phyloP scores from a whole-genome alignment of 2,797 vertebrate genomes.

The Nyctalus aviator region DNA sequence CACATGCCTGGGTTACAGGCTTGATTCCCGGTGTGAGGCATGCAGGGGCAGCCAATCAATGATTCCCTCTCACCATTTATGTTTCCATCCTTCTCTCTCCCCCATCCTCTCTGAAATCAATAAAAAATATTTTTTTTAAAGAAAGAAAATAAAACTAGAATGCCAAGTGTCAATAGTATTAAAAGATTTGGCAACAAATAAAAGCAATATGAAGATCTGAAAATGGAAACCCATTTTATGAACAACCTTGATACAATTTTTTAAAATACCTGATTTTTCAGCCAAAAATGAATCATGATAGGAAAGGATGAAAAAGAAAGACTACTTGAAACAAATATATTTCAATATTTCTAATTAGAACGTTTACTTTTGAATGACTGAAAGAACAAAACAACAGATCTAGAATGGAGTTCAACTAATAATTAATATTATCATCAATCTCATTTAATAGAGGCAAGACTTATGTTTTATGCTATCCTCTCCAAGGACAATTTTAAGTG shows the following conservation, averaged over 20 bases:
- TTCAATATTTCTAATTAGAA: conserved; percentile 16
- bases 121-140: background rate
- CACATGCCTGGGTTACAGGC: no score
- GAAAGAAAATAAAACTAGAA: conserved; percentile 36
- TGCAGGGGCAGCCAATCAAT: no score
- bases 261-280: conserved; percentile 33
- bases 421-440: conserved; percentile 4
- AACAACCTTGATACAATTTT: conserved; percentile 33
- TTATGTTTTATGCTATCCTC: background rate
- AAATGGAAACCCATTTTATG: conserved; percentile 44
- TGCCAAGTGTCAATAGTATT: background rate
- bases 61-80: no score
- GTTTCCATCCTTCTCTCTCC: no score
- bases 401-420: conserved; percentile 23
- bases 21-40: no score
- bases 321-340: conserved; percentile 28
- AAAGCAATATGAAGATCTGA: background rate
- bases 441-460: conserved; percentile 11
- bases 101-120: no score
- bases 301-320: conserved; percentile 40
- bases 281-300: conserved; percentile 2
- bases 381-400: conserved; percentile 24
- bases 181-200: conserved; percentile 4
- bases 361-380: conserved; percentile 16
- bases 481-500: background rate